Evolutionary conservation across 2,888 invertebrate species (phyloP), one percentile per base, ranked within the genome.

Genomic region (Caenorhabditis afra): DNA sequence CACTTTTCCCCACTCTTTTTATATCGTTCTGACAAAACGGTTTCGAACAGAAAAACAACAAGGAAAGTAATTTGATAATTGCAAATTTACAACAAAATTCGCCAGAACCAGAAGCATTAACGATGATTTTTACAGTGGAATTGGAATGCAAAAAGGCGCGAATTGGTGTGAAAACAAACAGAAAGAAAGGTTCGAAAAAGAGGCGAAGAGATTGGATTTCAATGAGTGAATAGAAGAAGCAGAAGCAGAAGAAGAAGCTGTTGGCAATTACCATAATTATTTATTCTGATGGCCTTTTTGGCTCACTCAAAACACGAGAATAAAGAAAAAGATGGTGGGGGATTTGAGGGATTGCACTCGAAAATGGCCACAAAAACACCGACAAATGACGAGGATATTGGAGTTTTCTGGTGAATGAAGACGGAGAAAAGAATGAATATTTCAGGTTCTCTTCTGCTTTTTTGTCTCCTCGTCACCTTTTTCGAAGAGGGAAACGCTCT

Each of bases 231-330:
- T 18, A 41, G 18, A 52, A 35, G 22, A 37, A 20, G 10, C 11
- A 52, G 14, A 11, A 45, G 22, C 18, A 71, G 44, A 61, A 70
- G 44, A 20, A 45, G 70, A 52, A 29, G 61, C 53, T 16, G 29
- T 49, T 49, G 62, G 64, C 71, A 71, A 71, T 71, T 71, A 71
- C 62, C 71, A 71, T 71, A 64, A 71, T 71, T 71, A 71, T 71
- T 71, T 71, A 71, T 71, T 71, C 71, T 64, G 62, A 64, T 64
- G 71, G 41, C 35, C 47, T 47, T 47, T 53, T 62, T 47, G 7
- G 7, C 29, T 29, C 55, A 23, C 20, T 35, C 11, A 55, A 29
- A 41, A 57, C 18, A 53, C 45, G 3, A 23, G 1, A 23, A 12
- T 23, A 14, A 14, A 22, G 12, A 10, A 16, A 22, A 44, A 44